Conservation (phyloP, 2,888 invertebrate species). For the Lepidochrysops patricia region DNA sequence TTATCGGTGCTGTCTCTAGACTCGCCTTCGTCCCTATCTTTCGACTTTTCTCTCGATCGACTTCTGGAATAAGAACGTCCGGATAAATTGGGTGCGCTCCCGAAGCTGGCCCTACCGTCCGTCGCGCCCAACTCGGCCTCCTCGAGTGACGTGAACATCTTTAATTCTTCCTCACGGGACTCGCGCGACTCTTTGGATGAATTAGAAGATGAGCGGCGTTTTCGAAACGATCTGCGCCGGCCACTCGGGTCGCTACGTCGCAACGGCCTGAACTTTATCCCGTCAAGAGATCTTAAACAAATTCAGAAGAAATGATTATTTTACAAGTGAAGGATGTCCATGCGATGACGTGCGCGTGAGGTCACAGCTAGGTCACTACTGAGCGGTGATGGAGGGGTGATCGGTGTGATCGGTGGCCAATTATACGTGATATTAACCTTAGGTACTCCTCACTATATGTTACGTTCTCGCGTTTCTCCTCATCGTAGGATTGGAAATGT, state of each 20-base stretch:
- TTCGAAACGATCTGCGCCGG: constrained; percentile 75
- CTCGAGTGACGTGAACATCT: constrained; percentile 78
- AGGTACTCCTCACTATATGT: constrained; percentile 63
- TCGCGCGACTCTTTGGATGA: constrained; percentile 76
- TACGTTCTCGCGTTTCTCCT: constrained; percentile 45
- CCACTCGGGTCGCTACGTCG: constrained; percentile 77
- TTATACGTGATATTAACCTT: constrained; percentile 65
- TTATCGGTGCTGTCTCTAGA: constrained; percentile 42
- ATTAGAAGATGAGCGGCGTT: constrained; percentile 75
- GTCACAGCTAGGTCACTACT: constrained; percentile 44
- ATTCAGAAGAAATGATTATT: constrained; percentile 57
- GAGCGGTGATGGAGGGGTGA: constrained; percentile 34
- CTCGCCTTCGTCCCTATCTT: constrained; percentile 45
- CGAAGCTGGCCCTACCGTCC: constrained; percentile 39
- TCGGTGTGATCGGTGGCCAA: constrained; percentile 40
- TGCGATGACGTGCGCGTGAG: constrained; percentile 45
- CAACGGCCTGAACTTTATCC: constrained; percentile 76
- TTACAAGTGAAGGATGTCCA: constrained; percentile 48
- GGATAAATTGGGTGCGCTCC: constrained; percentile 67
- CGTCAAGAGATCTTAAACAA: constrained; percentile 78
- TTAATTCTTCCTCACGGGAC: constrained; percentile 77
- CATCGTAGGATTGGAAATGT: constrained; percentile 73
- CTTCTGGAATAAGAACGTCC: constrained; percentile 72
- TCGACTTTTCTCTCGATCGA: constrained; percentile 60
- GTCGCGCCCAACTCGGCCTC: constrained; percentile 70